Conservation (phyloP, 2,113 vertebrate genomes). For the Tachuris rubrigastra region DNA sequence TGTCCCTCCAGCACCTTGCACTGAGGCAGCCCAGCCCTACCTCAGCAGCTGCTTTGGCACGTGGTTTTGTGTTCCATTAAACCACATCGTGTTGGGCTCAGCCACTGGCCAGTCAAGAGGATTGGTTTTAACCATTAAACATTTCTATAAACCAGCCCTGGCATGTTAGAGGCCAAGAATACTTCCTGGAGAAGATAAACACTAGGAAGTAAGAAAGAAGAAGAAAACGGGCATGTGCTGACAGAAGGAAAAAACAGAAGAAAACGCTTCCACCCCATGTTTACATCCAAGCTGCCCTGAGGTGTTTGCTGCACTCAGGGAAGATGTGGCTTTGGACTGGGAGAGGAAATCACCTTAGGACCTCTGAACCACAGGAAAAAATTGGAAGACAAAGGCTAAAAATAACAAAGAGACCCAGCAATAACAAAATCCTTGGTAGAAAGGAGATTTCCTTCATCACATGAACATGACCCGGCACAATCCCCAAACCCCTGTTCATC, state of each 20-base stretch:
- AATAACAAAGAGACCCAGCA: neutral
- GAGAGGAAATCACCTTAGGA: neutral
- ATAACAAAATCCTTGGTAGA: neutral
- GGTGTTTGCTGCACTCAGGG: neutral
- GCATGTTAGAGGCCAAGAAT: neutral
- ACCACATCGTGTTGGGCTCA: rapidly evolving
- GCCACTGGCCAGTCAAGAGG: neutral
- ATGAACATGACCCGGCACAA: rapidly evolving
- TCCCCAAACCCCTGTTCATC: neutral
- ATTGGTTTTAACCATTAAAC: neutral
- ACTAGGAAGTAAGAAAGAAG: neutral
- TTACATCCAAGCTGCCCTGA: neutral
- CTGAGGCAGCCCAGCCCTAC: neutral
- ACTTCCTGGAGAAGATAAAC: neutral
- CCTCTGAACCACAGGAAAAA: neutral
- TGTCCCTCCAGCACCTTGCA: neutral
- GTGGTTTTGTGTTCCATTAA: rapidly evolving
- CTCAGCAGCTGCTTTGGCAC: neutral
- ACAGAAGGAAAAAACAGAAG: neutral
- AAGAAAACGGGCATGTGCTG: neutral
- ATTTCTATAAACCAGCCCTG: neutral
- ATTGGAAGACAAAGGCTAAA: neutral
- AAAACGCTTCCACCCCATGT: neutral
- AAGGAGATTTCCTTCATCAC: neutral
- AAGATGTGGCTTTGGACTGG: neutral